Base-by-base conservation (phyloP, 1,140 invertebrate genomes). In the Aphis craccivora region DNA sequence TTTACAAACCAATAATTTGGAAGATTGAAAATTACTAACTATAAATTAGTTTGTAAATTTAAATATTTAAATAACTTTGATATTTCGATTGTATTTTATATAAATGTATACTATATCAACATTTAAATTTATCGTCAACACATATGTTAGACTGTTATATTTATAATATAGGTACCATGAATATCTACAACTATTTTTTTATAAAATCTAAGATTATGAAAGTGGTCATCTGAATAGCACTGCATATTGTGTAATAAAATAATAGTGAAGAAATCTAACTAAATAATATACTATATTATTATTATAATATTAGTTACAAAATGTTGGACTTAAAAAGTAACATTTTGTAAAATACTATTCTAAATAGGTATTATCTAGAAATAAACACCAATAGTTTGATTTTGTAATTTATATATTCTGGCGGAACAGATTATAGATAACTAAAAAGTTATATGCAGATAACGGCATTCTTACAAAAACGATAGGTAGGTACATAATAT, bases 391-490 rank as follows among this genome's bases (percentile, higher is more conserved):
- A 22, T 11, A 84, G 37, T 84, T 84, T 40, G 43, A 51, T 89
- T 51, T 51, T 89, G n/a, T 22, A 89, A 89, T 89, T 89, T 37
- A 88, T 30, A 43, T 48, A 88, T 88, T 35, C 4, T 89, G 35
- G 25, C 9, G 35, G 45, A 89, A 89, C 87, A 25, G 48, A 53
- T 53, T 83, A 83, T 53, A 89, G 48, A 89, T 89, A 51, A n/a
- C 30, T 53, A 53, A 89, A 89, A 35, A 51, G 35, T 83, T 18
- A 51, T 51, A 89, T 48, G 48, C 14, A 51, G 45, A 89, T 89
- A 89, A 89, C 87, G 87, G 87, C 45, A 53, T 89, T 89, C 43
- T 48, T 89, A 48, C 48, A 89, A 89, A 89, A 89, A 89, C 87
- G 87, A 51, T 53, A 22, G 45, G n/a, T n/a, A n/a, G n/a, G n/a